These are phyloP conservation scores for Micromesistius poutassou DNA, from an alignment of 2,797 vertebrate genomes.

Conservation along the genomic window DNA sequence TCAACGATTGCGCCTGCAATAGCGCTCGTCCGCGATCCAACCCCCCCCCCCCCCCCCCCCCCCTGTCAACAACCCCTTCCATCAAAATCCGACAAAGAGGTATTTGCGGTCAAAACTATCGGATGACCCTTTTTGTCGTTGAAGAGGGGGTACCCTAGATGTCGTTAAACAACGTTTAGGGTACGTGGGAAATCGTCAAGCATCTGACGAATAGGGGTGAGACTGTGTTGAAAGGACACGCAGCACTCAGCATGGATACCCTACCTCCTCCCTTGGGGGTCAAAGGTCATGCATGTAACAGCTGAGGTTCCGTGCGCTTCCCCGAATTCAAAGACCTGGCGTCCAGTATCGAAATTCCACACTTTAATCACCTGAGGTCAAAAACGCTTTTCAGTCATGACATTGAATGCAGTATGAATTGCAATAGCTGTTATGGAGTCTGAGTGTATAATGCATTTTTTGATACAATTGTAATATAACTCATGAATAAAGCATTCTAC, in stretches of 20 bases:
- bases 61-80: too few species aligned
- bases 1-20: too few species aligned
- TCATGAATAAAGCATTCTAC: not conserved
- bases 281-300: slow-evolving; percentile 76
- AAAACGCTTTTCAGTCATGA: not conserved
- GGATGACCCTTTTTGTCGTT: too few species aligned
- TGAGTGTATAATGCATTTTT: not conserved
- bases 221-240: too few species aligned
- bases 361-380: slow-evolving; percentile 70
- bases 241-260: not conserved
- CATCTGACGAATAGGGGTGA: too few species aligned
- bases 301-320: slow-evolving; percentile 51
- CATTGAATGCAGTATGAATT: not conserved
- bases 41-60: too few species aligned
- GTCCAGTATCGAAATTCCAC: slow-evolving; percentile 77
- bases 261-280: slow-evolving; percentile 73
- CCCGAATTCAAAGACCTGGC: slow-evolving; percentile 72
- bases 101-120: too few species aligned
- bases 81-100: too few species aligned
- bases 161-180: too few species aligned
- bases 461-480: not conserved
- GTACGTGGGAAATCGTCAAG: too few species aligned
- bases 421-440: not conserved
- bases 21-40: too few species aligned
- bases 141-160: too few species aligned